These are phyloP conservation scores for Helarctos malayanus DNA, from an alignment of 2,797 vertebrate species.

Conservation along the genomic window DNA sequence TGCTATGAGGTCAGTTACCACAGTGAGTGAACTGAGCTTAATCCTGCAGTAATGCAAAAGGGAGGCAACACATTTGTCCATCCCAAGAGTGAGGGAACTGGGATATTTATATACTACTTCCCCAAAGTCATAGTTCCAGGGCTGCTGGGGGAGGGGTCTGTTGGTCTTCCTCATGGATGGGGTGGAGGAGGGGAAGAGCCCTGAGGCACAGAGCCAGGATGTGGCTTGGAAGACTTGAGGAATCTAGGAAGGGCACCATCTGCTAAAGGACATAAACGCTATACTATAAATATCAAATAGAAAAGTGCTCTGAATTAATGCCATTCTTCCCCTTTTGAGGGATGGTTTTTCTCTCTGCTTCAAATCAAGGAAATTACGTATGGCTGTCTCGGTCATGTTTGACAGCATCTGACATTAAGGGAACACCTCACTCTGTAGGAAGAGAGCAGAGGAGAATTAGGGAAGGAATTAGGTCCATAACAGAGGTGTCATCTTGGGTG, in stretches of 20 bases:
- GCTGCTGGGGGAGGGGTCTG: not conserved
- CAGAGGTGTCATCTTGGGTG: not conserved
- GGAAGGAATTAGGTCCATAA: not conserved
- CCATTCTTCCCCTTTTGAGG: not conserved
- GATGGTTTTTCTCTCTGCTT: conserved; percentile 14
- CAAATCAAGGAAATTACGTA: not conserved
- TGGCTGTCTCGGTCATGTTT: not conserved
- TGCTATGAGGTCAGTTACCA: not conserved
- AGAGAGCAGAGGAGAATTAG: not conserved
- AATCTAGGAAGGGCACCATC: not conserved
- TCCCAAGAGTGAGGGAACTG: not conserved
- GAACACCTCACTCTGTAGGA: not conserved
- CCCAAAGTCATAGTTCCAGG: not conserved
- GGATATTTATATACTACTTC: not conserved
- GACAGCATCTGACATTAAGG: not conserved
- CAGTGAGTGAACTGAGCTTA: not conserved
- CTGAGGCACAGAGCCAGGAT: not conserved
- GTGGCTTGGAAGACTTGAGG: not conserved
- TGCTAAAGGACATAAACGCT: not conserved
- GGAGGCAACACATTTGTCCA: rapidly evolving
- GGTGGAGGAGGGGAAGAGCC: not conserved
- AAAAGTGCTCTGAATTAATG: not conserved
- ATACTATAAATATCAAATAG: not conserved
- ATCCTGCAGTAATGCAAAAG: not conserved
- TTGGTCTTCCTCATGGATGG: not conserved